Base-by-base conservation (phyloP, 2,797 vertebrate species). In the Coregonus ussuriensis region DNA sequence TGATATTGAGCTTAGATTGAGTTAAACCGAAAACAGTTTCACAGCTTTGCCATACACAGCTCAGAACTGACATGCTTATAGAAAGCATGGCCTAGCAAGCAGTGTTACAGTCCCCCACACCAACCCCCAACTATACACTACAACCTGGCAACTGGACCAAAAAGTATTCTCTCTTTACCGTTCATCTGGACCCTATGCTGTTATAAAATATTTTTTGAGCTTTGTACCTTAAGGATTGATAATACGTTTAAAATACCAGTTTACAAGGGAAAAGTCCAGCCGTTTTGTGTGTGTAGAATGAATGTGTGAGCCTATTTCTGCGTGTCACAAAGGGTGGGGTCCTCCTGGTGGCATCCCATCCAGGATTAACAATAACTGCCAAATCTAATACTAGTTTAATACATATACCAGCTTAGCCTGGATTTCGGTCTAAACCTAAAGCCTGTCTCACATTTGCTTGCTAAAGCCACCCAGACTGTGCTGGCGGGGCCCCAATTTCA, bases 361-460 rank as follows among this genome's bases (percentile, higher is more conserved):
- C 6, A 29, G 56, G 54, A 63, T 77, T 63, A 72, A 71, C 25
- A 16, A 63, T 47, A 71, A 77, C 76, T 33, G 29, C 68, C 69
- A 51, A 16, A 41, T 37, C 16, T 52, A 54, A 33, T 69, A 18
- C 53, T 71, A 41, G 35, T 35, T 56, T 52, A 56, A 54, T 70
- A 72, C 7, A 63, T 62, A n/a, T 51, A 52, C 31, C 72, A 62
- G 77, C 63, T 67, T 63, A 53, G 62, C n/a, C 31, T 78, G 35
- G 70, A 68, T 69, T 29, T 71, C 14, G 14, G 14, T 53, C 59
- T 71, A 15, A 71, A 71, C 37, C 21, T 51, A 51, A 18, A 51
- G 37, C 69, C 9, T 71, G 69, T 51, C 47, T 71, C 15, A 71
- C 21, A 63, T 63, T 63, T 25, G 18, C 37, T 70, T 31, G 63